These are phyloP conservation scores for Colinus virginianus DNA, from an alignment of 2,113 vertebrate species.

Conservation along the genomic window DNA sequence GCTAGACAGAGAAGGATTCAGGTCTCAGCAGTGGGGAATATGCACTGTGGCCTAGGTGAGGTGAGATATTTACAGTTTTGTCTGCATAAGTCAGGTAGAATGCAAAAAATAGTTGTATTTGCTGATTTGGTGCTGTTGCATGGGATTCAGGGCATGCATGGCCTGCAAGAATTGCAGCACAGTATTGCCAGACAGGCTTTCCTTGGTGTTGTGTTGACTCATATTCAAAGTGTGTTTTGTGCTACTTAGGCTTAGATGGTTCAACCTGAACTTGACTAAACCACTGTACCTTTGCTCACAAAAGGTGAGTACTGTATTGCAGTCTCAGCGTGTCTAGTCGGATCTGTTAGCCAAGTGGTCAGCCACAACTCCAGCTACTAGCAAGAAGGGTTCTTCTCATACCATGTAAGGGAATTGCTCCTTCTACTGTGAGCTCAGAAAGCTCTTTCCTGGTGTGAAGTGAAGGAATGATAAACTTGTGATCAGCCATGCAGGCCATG, in stretches of 20 bases:
- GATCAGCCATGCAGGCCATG: conserved; percentile 68
- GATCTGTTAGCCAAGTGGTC: background rate
- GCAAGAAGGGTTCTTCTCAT: background rate
- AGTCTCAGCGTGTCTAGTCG: background rate
- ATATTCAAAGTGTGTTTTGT: background rate
- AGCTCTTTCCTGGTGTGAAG: background rate
- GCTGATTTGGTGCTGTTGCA: background rate
- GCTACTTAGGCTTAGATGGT: background rate
- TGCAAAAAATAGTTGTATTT: background rate
- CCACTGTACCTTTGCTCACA: background rate
- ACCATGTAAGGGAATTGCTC: background rate
- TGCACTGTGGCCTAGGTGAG: background rate
- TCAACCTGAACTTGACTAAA: background rate
- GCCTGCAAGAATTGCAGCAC: background rate
- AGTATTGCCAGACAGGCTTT: background rate
- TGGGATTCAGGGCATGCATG: background rate
- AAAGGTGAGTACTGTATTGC: background rate
- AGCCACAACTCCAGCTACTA: fast-evolving
- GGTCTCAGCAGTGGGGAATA: no score
- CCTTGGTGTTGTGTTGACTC: fast-evolving
- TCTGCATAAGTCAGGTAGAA: background rate
- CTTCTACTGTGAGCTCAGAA: background rate
- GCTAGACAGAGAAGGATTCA: background rate
- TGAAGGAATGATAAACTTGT: background rate
- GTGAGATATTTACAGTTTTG: background rate